phyloP scores from a whole-genome alignment of 2,888 invertebrate species.

The Eristalis arbustorum region DNA sequence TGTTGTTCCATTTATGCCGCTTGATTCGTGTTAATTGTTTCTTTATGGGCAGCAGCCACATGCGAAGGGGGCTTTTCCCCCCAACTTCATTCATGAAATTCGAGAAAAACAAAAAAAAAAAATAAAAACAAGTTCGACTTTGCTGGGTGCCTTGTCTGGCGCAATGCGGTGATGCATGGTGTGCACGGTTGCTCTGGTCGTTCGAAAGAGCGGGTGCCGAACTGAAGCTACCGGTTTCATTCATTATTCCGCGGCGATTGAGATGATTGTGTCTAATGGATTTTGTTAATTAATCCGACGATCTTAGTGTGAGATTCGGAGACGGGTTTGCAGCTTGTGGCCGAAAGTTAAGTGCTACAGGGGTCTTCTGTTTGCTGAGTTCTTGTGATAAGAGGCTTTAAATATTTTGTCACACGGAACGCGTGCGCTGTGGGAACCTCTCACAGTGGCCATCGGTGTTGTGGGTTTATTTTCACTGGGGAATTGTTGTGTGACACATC shows the following conservation, averaged over 20 bases:
- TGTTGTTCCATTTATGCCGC: slow-evolving; percentile 41
- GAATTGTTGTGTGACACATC: not conserved
- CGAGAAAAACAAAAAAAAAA: slow-evolving; percentile 32
- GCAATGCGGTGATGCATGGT: slow-evolving; percentile 29
- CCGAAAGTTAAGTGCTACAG: not conserved
- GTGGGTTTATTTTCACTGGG: not conserved
- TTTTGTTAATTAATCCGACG: not conserved
- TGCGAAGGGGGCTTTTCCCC: not conserved
- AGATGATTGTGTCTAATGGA: slow-evolving; percentile 1
- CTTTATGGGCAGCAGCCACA: not conserved
- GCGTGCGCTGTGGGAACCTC: not conserved
- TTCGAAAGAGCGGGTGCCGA: not conserved
- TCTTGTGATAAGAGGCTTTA: not conserved
- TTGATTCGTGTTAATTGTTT: slow-evolving; percentile 36
- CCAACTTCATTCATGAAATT: slow-evolving; percentile 54
- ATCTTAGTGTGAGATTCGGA: not conserved
- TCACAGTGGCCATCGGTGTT: not conserved
- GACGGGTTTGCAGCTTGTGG: not conserved
- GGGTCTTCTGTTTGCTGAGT: not conserved
- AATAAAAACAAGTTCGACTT: slow-evolving; percentile 33
- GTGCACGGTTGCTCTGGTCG: not conserved
- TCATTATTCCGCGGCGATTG: slow-evolving; percentile 24
- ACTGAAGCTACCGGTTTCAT: slow-evolving; percentile 47
- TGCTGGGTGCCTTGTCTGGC: slow-evolving; percentile 5
- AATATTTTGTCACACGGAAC: not conserved